phyloP scores from a whole-genome alignment of 2,113 vertebrate species.

The Colaptes auratus region DNA sequence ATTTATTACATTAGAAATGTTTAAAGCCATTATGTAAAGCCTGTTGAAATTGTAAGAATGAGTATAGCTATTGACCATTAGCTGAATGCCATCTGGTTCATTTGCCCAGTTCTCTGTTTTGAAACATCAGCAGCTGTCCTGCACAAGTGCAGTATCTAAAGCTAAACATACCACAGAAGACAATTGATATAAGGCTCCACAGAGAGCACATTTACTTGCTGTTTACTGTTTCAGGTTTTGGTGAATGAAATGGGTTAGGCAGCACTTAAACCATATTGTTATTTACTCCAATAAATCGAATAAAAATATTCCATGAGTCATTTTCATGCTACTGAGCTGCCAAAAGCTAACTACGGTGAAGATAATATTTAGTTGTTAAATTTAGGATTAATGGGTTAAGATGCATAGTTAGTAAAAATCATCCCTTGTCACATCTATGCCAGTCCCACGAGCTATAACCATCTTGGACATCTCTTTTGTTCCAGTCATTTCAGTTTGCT shows the following conservation, averaged over 20 bases:
- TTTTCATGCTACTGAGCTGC: background rate
- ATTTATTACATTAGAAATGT: background rate
- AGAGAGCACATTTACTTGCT: background rate
- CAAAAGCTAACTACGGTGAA: background rate
- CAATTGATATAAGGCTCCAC: background rate
- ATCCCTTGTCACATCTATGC: background rate
- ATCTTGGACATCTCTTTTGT: constrained; percentile 2
- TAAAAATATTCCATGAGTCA: background rate
- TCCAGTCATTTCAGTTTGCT: background rate
- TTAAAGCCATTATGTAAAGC: background rate
- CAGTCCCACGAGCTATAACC: background rate
- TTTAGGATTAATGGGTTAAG: constrained; percentile 15
- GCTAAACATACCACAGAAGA: background rate
- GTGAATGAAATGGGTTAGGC: background rate
- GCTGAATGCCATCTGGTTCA: background rate
- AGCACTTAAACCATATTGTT: background rate
- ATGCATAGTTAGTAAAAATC: constrained; percentile 13
- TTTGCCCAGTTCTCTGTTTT: background rate
- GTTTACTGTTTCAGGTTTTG: background rate
- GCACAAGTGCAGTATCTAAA: background rate
- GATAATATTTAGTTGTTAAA: background rate
- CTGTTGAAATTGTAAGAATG: background rate
- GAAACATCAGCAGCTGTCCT: background rate
- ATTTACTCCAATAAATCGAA: background rate
- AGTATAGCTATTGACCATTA: background rate